Evolutionary conservation across 2,888 invertebrate species (phyloP).

Genomic region (Dorcus parallelipipedus): DNA sequence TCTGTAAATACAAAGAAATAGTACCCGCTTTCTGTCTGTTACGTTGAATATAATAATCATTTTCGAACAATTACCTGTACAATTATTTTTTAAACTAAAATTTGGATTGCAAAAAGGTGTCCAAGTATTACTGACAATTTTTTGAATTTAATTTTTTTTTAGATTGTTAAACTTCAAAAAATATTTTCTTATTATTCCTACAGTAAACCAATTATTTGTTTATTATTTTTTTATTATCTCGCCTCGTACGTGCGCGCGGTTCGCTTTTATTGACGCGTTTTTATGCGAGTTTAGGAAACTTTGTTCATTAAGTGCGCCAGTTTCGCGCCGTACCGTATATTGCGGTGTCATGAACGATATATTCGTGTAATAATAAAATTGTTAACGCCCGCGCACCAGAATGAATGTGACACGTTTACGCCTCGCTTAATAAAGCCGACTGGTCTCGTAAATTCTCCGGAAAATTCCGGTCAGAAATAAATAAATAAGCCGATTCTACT

Average conservation of each 20-base stretch:
- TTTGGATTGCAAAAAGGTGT: no score
- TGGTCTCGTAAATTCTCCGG: no score
- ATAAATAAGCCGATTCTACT: conserved; percentile 6
- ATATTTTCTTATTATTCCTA: not conserved
- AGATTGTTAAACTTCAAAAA: not conserved
- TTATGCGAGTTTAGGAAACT: conserved; percentile 8
- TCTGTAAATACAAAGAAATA: no score
- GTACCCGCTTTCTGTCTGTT: no score
- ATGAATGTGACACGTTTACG: conserved; percentile 1
- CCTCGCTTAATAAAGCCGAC: not conserved
- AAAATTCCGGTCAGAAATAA: not conserved
- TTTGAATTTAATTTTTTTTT: no score
- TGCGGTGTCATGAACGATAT: not conserved
- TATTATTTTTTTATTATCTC: conserved; percentile 3
- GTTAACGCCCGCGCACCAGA: not conserved
- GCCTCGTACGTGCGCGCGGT: not conserved
- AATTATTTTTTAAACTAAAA: no score
- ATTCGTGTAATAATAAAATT: conserved; percentile 6
- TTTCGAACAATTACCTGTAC: no score
- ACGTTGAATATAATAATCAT: no score
- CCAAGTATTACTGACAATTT: no score
- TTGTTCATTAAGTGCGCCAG: conserved; percentile 9
- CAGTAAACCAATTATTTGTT: not conserved
- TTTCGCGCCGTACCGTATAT: not conserved
- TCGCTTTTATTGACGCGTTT: conserved; percentile 9